Evolutionary conservation across 2,113 vertebrate genomes (phyloP).

Genomic region (Illadopsis cleaveri): DNA sequence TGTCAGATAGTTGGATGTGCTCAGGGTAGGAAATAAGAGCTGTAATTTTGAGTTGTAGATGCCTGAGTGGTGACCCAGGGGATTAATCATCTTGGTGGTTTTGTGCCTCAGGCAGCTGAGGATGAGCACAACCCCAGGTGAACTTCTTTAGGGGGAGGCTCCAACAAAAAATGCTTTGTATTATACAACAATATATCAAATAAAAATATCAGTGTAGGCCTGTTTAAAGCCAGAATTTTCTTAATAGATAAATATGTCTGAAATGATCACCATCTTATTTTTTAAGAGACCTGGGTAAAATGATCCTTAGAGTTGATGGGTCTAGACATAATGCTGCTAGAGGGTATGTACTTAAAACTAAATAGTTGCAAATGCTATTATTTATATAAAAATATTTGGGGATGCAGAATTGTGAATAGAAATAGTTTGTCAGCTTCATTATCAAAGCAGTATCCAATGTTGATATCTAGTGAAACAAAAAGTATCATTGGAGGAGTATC

Average conservation of each 20-base stretch:
- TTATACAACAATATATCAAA: not conserved
- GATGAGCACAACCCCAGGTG: not conserved
- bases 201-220: not conserved
- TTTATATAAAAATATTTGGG: not conserved
- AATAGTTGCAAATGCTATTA: not conserved
- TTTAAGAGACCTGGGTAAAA: not conserved
- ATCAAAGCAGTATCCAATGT: not conserved
- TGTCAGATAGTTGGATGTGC: not conserved
- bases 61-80: not conserved
- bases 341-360: not conserved
- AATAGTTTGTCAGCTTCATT: not conserved
- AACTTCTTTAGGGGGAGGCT: not conserved
- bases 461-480: not conserved
- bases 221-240: not conserved
- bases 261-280: not conserved
- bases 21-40: not conserved
- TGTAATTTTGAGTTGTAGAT: not conserved
- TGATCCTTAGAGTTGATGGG: not conserved
- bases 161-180: not conserved
- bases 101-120: not conserved
- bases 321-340: not conserved
- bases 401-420: not conserved
- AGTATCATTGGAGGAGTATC: not conserved
- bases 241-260: not conserved
- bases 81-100: not conserved